Evolutionary conservation across 2,888 invertebrate species (phyloP).

Genomic region (Athalia rosae): DNA sequence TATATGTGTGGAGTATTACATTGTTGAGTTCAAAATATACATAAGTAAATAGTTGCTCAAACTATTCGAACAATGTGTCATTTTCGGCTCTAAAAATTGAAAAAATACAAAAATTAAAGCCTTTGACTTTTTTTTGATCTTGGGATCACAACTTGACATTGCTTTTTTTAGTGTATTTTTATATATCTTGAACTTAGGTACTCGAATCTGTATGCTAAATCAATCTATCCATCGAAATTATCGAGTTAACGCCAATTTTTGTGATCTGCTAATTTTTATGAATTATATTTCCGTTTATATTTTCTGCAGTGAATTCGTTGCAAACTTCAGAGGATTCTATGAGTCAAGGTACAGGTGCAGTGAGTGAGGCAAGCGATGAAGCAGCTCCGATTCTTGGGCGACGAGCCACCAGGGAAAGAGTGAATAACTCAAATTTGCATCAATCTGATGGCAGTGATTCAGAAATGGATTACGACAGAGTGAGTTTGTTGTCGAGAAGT

Average conservation of each 20-base stretch:
- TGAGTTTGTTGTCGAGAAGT: constrained; percentile 69
- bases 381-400: constrained; percentile 78
- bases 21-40: no score
- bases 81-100: no score
- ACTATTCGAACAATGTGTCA: no score
- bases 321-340: constrained; percentile 81
- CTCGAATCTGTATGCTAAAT: background rate
- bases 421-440: constrained; percentile 70
- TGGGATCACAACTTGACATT: no score
- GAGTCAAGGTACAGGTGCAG: constrained; percentile 78
- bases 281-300: background rate
- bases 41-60: no score
- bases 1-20: no score
- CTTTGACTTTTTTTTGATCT: no score
- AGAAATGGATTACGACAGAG: constrained; percentile 82
- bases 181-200: background rate
- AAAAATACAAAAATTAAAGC: no score
- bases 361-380: constrained; percentile 82
- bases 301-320: constrained; percentile 63
- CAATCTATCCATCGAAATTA: no score
- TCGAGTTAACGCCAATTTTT: no score
- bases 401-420: constrained; percentile 78
- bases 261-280: no score
- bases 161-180: no score
- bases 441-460: constrained; percentile 85